phyloP scores from a whole-genome alignment of 2,113 vertebrate species.

The Neomonachus schauinslandi region DNA sequence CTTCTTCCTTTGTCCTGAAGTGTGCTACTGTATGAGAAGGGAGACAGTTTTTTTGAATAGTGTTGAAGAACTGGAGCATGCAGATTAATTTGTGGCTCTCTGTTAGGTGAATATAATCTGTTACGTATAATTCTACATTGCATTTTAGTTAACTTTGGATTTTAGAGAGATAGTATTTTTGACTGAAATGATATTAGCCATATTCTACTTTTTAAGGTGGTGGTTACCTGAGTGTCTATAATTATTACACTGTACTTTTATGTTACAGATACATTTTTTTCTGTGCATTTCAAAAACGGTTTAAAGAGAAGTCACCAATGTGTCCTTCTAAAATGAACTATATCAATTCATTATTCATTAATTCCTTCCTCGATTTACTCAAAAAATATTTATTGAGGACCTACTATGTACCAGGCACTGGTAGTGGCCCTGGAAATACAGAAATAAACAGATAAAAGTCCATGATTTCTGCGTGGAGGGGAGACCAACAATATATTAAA shows the following conservation, averaged over 20 bases:
- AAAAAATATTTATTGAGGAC: not conserved
- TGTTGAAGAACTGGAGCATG: not conserved
- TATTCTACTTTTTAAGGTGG: not conserved
- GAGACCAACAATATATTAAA: not conserved
- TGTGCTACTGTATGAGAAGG: not conserved
- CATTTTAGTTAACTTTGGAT: slow-evolving; percentile 20
- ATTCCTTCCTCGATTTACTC: not conserved
- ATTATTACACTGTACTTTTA: not conserved
- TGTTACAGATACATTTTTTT: not conserved
- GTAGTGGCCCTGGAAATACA: not conserved
- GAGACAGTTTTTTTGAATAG: not conserved
- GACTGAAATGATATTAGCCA: not conserved
- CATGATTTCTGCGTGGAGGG: not conserved
- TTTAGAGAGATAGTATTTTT: not conserved
- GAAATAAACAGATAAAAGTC: not conserved
- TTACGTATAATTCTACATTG: not conserved
- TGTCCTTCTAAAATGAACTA: not conserved
- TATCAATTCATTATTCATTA: not conserved
- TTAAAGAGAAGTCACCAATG: not conserved
- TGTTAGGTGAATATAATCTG: not conserved
- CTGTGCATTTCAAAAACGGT: slow-evolving; percentile 6
- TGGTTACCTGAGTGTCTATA: not conserved
- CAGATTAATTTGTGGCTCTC: not conserved
- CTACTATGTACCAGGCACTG: not conserved
- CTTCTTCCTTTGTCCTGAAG: not conserved